phyloP scores from a whole-genome alignment of 2,797 vertebrate genomes.

The Merluccius polli region DNA sequence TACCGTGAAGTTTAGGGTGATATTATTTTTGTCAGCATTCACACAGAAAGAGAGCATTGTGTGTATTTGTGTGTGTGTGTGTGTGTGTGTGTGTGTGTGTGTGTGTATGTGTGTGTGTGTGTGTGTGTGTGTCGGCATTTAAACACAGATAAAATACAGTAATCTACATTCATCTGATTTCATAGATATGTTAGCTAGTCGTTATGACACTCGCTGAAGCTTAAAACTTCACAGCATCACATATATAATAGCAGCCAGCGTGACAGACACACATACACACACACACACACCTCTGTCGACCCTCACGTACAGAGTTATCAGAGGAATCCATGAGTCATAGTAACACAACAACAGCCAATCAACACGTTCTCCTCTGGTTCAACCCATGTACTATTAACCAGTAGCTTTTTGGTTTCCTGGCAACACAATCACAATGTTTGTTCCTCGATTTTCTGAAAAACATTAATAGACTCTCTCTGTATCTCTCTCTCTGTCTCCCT shows the following conservation, averaged over 20 bases:
- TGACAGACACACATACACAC: too few species aligned
- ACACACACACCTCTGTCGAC: background rate
- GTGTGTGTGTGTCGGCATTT: background rate
- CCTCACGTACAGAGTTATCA: background rate
- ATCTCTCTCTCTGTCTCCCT: background rate
- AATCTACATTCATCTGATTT: too few species aligned
- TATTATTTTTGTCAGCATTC: background rate
- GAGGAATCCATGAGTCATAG: conserved; percentile 1
- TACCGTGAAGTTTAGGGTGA: background rate
- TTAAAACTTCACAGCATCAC: too few species aligned
- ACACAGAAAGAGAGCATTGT: background rate
- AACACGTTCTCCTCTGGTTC: background rate
- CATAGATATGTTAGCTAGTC: too few species aligned
- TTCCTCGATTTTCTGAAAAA: too few species aligned
- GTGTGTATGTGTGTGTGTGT: background rate
- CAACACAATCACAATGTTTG: background rate
- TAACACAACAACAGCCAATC: background rate
- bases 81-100: too few species aligned
- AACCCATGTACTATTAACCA: background rate
- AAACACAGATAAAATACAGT: too few species aligned
- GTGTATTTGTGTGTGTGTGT: background rate
- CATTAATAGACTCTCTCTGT: too few species aligned
- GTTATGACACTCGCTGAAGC: too few species aligned
- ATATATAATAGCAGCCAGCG: background rate
- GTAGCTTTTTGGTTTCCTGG: background rate